A percentile compares a stretch with the other conserved stretches of the same genome.
Evolutionary conservation across 2,888 invertebrate genomes (phyloP).

Genomic region (Atherix ibis): DNA sequence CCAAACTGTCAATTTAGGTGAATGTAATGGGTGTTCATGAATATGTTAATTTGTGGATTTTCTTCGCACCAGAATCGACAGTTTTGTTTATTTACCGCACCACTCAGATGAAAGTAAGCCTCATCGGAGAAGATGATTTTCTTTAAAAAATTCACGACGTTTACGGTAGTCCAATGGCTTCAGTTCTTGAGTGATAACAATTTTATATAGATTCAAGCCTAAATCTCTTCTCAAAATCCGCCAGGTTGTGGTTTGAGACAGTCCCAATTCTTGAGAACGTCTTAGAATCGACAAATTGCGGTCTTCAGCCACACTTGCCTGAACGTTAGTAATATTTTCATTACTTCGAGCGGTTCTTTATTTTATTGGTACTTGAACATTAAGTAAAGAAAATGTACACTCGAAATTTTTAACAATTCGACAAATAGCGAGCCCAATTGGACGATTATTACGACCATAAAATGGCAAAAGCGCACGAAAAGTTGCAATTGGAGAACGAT

Average conservation of each 20-base stretch:
- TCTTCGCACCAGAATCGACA: too few species aligned
- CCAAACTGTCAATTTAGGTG: too few species aligned
- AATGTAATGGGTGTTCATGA: too few species aligned
- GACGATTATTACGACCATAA: neutral
- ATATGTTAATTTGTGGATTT: too few species aligned
- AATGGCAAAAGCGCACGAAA: neutral
- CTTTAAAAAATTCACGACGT: too few species aligned
- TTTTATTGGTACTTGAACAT: neutral
- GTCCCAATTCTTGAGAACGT: neutral
- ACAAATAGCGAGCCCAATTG: neutral
- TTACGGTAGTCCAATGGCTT: slow-evolving; percentile 5
- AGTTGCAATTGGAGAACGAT: neutral
- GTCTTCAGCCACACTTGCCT: neutral
- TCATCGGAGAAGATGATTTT: too few species aligned
- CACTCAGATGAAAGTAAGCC: too few species aligned
- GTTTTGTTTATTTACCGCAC: too few species aligned
- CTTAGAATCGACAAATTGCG: neutral
- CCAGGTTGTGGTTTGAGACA: neutral
- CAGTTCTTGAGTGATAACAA: slow-evolving; percentile 3
- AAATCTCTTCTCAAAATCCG: slow-evolving; percentile 1
- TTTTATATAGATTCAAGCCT: slow-evolving; percentile 4
- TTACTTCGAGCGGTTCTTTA: neutral
- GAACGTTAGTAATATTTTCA: neutral
- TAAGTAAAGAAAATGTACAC: neutral
- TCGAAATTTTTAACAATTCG: neutral